A percentile compares a stretch with the other conserved stretches of the same genome.
Conservation (phyloP, 1,140 invertebrate genomes). For the Sinonovacula constricta region DNA sequence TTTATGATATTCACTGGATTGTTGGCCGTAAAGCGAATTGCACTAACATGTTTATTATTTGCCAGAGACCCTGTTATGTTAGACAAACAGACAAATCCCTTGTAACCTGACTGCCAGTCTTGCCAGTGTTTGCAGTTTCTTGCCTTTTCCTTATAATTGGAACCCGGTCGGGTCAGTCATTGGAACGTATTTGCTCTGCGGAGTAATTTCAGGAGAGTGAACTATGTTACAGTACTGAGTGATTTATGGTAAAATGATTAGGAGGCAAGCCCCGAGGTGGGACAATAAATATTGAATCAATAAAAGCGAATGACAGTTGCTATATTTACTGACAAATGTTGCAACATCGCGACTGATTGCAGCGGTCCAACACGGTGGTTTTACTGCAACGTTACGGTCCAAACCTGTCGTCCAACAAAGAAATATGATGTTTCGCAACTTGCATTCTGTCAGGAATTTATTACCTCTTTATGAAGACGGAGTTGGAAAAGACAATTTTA, state of each 20-base stretch:
- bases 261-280: constrained; percentile 29
- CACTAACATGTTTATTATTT: constrained; percentile 36
- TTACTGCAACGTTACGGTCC: not conserved
- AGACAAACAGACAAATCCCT: constrained; percentile 20
- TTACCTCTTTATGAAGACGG: not conserved
- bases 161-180: constrained; percentile 34
- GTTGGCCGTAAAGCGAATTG: not conserved
- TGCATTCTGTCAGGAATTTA: not conserved
- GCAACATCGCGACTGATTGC: not conserved
- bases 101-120: constrained; percentile 34
- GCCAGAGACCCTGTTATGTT: constrained; percentile 29
- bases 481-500: not conserved
- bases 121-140: constrained; percentile 8
- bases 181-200: constrained; percentile 47
- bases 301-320: constrained; percentile 20
- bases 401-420: not conserved
- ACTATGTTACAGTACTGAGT: constrained; percentile 16
- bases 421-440: not conserved
- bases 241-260: constrained; percentile 53
- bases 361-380: not conserved
- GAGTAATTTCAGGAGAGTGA: constrained; percentile 40
- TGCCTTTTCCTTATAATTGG: constrained; percentile 40
- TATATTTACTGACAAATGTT: constrained; percentile 20
- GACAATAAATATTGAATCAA: constrained; percentile 40
- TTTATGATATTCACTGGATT: not conserved